These are phyloP conservation scores for Muscicapa striata DNA, from an alignment of 2,797 vertebrate species.

Conservation along the genomic window DNA sequence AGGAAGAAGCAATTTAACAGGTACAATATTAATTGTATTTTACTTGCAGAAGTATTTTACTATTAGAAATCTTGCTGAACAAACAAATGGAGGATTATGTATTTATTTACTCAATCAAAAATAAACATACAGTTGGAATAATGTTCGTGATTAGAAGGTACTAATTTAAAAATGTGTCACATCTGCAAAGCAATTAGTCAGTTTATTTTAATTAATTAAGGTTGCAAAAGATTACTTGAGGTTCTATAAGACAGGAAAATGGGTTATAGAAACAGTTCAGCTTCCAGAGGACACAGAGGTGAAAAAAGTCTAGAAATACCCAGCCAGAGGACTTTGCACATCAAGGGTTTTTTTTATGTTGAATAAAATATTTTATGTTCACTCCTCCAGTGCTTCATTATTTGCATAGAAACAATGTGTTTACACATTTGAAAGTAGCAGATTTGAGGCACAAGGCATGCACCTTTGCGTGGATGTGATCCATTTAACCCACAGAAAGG, in stretches of 20 bases:
- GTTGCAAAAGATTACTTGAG: background rate
- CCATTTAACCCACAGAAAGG: background rate
- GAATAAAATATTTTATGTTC: background rate
- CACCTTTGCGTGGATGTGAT: accelerated
- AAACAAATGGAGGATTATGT: background rate
- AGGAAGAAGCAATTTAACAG: background rate
- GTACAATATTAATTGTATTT: background rate
- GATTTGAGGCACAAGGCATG: background rate
- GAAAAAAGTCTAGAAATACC: background rate
- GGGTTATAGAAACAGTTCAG: slow-evolving; percentile 21
- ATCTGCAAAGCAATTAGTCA: slow-evolving; percentile 34
- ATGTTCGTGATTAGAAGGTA: background rate
- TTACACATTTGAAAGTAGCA: background rate
- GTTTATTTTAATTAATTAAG: background rate
- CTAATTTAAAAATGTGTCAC: background rate
- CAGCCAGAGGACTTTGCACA: background rate
- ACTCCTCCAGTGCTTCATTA: background rate
- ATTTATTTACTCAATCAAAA: background rate
- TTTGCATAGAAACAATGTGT: background rate
- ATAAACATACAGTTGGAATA: background rate
- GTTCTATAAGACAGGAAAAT: background rate
- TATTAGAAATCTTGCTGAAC: background rate
- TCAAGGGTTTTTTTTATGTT: background rate
- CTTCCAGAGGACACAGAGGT: background rate
- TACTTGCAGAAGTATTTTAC: background rate